Base-by-base conservation (phyloP, 2,113 vertebrate genomes). In the Melanotaenia duboulayi region DNA sequence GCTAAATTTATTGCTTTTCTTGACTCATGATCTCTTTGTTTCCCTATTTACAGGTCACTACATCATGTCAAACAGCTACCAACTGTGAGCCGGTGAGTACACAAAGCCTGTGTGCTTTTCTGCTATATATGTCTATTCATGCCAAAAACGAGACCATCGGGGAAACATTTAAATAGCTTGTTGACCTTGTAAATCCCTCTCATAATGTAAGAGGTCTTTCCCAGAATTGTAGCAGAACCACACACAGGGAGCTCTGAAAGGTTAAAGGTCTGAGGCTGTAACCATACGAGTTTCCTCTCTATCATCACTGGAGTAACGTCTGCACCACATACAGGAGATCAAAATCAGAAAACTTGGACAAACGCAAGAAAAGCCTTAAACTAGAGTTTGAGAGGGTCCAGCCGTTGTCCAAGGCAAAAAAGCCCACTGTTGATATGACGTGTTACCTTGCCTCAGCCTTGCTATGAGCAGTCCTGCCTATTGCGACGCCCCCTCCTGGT, bases 81-180 rank as follows among this genome's bases (percentile, higher is more conserved):
- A 92, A 71, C 87, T 66, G 82, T 89, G 90, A 92, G 56, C 90
- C 81, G 78, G 91, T 92, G 87, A 91, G 91, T 89, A 28, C 3
- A 37, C 14, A 20, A 20, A 12, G 28, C 20, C 22, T 23, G 35
- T 48, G 44, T 48, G 17, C 44, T 48, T 19, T 19, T 48, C 44
- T 48, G 17, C 17, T 7, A 48, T n/a, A 17, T 52, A 28, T 51
- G n/a, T 54, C 19, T 19, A 0, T 54, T 17, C 68, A 19, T 51
- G 25, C 20, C 5, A 17, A 32, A n/a, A 46, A 46, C 7, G 19
- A 49, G 19, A 16, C 17, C 16, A 42, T 55, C 12, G 12, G 32
- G 24, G 37, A 44, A 76, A 48, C 22, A 7, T 71, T 66, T 61
- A 48, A 56, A 64, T 48, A 70, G 22, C 39, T 52, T 2, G 17